Base-by-base conservation (phyloP, 2,797 vertebrate genomes). In the Phoxinus dragarum region DNA sequence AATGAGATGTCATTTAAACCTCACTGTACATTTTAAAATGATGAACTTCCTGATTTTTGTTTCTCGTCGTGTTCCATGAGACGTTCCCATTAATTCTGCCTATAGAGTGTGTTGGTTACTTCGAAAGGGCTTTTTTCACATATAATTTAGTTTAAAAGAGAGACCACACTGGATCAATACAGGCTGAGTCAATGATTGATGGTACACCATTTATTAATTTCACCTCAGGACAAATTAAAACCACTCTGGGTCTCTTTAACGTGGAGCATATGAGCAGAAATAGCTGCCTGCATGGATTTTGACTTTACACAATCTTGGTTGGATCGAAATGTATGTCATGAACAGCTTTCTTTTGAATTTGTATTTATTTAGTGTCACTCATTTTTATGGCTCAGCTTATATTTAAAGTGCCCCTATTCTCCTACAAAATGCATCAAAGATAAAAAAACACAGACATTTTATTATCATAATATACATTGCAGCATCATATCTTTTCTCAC, bases 111-210 rank as follows among this genome's bases (percentile, higher is more conserved):
- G 81, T 11, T n/a, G 31, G 54, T 66, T 79, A 66, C 67, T 86
- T 64, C 73, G 68, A 76, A 59, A 89, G 82, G 89, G 67, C 80
- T 88, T 94, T 93, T 89, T 93, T 92, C 94, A 91, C 90, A 94
- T 93, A 94, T 94, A 93, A 95, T 95, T 95, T 93, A 94, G 94
- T 94, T 94, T 93, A 95, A 94, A 94, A 93, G 92, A 94, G 93
- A 94, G 88, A 92, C 90, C 91, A 88, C 86, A 34, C 76, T 86
- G 90, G 90, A 96, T 96, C 95, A 91, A 96, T 96, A 92, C 76
- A 91, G 91, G 93, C 94, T 93, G 94, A 93, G 91, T 88, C 92
- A 88, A 89, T 96, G 95, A 96, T 95, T 94, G 94, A 96, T 96
- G 94, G 94, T 76, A 73, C 91, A 61, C 84, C 90, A 90, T 94